Evolutionary conservation across 2,113 vertebrate species (phyloP).

Genomic region (Lepisosteus oculatus): DNA sequence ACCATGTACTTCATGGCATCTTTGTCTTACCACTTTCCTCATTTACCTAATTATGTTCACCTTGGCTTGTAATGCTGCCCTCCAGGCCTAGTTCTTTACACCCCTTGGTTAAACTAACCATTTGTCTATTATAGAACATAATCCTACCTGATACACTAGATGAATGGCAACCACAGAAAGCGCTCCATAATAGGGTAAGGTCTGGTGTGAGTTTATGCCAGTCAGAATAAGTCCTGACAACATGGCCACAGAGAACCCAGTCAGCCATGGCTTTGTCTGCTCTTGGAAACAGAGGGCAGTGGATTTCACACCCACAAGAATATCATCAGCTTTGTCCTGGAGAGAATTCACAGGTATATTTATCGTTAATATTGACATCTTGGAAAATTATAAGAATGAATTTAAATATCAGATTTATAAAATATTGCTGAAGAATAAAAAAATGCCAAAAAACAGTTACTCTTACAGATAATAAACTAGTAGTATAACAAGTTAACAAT

Average conservation of each 20-base stretch:
- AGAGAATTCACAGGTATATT: constrained; percentile 4
- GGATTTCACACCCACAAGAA: constrained; percentile 84
- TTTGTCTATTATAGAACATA: too few relatives aligned
- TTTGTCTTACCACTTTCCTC: too few relatives aligned
- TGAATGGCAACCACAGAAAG: constrained; percentile 69
- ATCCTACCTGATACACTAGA: constrained; percentile 75
- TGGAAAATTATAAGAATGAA: neutral
- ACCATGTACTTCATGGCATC: too few relatives aligned
- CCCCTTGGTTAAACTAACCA: too few relatives aligned
- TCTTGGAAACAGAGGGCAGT: constrained; percentile 82
- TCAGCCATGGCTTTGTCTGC: constrained; percentile 84
- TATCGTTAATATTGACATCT: too few relatives aligned
- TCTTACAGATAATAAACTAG: too few relatives aligned
- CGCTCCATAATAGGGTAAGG: constrained; percentile 74
- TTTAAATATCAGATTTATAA: neutral
- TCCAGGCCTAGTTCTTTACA: too few relatives aligned
- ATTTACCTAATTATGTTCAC: too few relatives aligned
- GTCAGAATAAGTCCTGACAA: constrained; percentile 69
- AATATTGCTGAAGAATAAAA: too few relatives aligned
- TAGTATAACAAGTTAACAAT: too few relatives aligned
- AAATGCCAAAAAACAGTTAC: too few relatives aligned
- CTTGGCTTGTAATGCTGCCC: too few relatives aligned
- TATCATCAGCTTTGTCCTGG: constrained; percentile 88
- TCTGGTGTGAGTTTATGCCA: constrained; percentile 77
- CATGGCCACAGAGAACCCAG: constrained; percentile 80